Base-by-base conservation (phyloP, 2,888 invertebrate species). In the Tromatobia lineatoria region DNA sequence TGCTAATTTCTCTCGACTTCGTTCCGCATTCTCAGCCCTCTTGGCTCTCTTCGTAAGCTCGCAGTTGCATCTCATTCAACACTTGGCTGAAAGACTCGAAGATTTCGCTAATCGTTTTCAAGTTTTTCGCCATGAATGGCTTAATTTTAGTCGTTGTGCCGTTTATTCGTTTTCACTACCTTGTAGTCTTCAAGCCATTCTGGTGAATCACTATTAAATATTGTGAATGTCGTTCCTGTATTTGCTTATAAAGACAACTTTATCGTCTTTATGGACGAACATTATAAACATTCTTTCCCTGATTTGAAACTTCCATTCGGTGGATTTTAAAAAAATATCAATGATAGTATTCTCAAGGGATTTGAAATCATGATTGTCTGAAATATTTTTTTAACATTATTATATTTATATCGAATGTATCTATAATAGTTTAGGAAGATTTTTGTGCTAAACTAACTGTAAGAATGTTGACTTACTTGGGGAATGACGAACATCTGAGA, bases 381-480 rank as follows among this genome's bases (percentile, higher is more conserved):
- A n/a, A 34, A 34, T 10, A 38, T 38, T 38, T 10, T 38, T 8
- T 4, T 34, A 34, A 34, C 7, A 34, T 10, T 38, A 2, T 10
- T 1, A 38, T 6, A 10, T 10, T 38, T 38, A 7, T 10, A 38
- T 8, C 0, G 10, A 10, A 38, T 10, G 10, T 38, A 10, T 38
- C 38, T 10, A 10, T 10, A 10, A 38, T 4, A 38, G 8, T 38
- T 38, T 10, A 38, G 10, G 10, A 38, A 10, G 1, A 38, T 38
- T 10, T 38, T 10, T 1, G 10, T 38, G 38, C 38, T 10, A 45
- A n/a, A 45, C 38, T 38, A 13, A 15, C 29, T 18, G 18, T 38
- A 45, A 71, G 64, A 61, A 61, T 78, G 70, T 61, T 78, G n/a
- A 70, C 50, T 4, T 50, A 59, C 52, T 70, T 70, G 23, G n/a